Evolutionary conservation across 2,888 invertebrate genomes (phyloP).

Genomic region (Acanthococcus lagerstroemiae): DNA sequence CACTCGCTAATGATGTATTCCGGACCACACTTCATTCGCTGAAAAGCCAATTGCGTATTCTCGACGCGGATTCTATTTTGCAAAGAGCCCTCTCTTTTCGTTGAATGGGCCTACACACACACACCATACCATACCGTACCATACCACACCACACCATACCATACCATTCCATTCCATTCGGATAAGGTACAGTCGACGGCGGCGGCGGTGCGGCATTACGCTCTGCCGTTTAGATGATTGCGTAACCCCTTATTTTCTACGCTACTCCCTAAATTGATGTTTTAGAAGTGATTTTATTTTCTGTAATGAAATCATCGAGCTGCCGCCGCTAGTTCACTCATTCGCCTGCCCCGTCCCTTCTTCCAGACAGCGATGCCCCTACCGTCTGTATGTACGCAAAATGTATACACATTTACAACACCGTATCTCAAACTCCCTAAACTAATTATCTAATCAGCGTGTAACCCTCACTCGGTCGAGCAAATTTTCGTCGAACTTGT

Average conservation of each 20-base stretch:
- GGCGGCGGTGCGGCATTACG: conserved; percentile 19
- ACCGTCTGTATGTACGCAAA: too few species aligned
- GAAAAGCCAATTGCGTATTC: conserved; percentile 31
- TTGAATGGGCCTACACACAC: conserved; percentile 19
- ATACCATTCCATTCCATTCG: background rate
- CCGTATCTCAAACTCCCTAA: conserved; percentile 17
- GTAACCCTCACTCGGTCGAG: conserved; percentile 10
- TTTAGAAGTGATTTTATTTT: conserved; percentile 30
- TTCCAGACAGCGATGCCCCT: too few species aligned
- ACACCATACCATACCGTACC: too few species aligned
- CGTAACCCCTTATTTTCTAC: conserved; percentile 28
- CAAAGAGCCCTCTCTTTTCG: conserved; percentile 20
- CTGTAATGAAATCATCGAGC: conserved; percentile 27
- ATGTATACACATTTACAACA: background rate
- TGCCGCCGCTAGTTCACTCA: conserved; percentile 3
- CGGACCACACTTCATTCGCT: conserved; percentile 27
- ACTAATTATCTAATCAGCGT: conserved; percentile 23
- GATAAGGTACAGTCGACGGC: background rate
- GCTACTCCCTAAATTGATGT: conserved; percentile 25
- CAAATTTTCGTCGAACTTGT: background rate
- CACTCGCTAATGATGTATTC: conserved; percentile 30
- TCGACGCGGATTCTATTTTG: conserved; percentile 29
- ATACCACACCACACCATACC: too few species aligned
- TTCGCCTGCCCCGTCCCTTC: too few species aligned
- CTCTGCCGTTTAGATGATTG: conserved; percentile 26